Conservation (phyloP, 2,113 vertebrate genomes). For the Orcinus orca region DNA sequence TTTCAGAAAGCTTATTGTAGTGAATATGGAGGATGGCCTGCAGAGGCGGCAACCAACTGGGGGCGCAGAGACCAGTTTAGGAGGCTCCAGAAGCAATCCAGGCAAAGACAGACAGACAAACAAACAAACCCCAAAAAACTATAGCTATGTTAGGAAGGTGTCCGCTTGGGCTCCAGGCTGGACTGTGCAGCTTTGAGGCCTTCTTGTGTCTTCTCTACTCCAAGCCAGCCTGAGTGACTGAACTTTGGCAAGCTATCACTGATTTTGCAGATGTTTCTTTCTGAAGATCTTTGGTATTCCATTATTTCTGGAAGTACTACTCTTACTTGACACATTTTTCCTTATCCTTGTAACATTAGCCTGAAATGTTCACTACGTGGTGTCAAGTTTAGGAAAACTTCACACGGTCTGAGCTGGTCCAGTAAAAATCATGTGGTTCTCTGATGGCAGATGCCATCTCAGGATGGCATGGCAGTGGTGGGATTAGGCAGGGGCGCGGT, state of each 20-base stretch:
- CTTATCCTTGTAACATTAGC: not conserved
- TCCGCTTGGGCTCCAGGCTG: not conserved
- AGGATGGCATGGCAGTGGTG: not conserved
- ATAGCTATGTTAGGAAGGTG: not conserved
- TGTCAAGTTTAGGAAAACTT: not conserved
- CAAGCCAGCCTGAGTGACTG: not conserved
- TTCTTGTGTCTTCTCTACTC: not conserved
- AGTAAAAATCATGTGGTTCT: not conserved
- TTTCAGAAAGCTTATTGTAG: not conserved
- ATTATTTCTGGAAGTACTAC: not conserved
- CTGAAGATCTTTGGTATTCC: not conserved
- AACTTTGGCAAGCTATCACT: not conserved
- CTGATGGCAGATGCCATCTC: not conserved
- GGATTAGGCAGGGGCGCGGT: fast-evolving
- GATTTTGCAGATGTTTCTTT: not conserved
- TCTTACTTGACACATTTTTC: not conserved
- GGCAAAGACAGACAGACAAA: not conserved
- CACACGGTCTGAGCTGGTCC: not conserved
- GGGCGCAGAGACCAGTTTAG: not conserved
- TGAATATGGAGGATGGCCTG: not conserved
- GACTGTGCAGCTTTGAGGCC: not conserved
- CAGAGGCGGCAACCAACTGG: not conserved
- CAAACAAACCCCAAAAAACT: not conserved
- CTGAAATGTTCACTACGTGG: not conserved
- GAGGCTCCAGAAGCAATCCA: not conserved